A percentile compares a stretch with the other conserved stretches of the same genome.
Evolutionary conservation across 2,888 invertebrate species (phyloP).

Genomic region (Nycteola revayana): DNA sequence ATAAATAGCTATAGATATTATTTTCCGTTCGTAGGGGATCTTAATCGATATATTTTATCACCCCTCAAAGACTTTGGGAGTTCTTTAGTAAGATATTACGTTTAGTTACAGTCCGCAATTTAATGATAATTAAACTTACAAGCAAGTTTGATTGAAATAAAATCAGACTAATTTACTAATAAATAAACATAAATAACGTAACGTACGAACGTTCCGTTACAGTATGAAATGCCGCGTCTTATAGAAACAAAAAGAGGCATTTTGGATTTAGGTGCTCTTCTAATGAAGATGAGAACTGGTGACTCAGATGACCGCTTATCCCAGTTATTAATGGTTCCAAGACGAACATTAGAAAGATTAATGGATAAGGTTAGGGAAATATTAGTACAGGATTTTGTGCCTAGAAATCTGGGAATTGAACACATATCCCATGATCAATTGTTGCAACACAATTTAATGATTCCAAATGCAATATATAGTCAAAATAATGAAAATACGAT

Average conservation of each 20-base stretch:
- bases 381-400: constrained; percentile 6
- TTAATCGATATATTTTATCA: too few species aligned
- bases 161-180: too few species aligned
- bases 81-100: too few species aligned
- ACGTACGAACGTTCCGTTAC: too few species aligned
- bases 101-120: too few species aligned
- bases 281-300: constrained; percentile 10
- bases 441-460: constrained; percentile 8
- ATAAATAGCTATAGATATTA: too few species aligned
- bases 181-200: too few species aligned
- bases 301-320: constrained; percentile 10
- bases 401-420: background rate
- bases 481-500: constrained; percentile 5
- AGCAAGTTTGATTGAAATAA: too few species aligned
- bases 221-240: background rate
- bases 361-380: constrained; percentile 3
- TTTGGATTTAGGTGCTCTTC: constrained; percentile 4
- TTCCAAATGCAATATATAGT: constrained; percentile 8
- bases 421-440: constrained; percentile 1
- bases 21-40: too few species aligned
- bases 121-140: too few species aligned
- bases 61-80: too few species aligned
- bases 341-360: constrained; percentile 6
- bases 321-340: constrained; percentile 2
- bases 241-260: constrained; percentile 1